phyloP scores from a whole-genome alignment of 35 echinoderm and acorn worm species.

The Amphiura filiformis region DNA sequence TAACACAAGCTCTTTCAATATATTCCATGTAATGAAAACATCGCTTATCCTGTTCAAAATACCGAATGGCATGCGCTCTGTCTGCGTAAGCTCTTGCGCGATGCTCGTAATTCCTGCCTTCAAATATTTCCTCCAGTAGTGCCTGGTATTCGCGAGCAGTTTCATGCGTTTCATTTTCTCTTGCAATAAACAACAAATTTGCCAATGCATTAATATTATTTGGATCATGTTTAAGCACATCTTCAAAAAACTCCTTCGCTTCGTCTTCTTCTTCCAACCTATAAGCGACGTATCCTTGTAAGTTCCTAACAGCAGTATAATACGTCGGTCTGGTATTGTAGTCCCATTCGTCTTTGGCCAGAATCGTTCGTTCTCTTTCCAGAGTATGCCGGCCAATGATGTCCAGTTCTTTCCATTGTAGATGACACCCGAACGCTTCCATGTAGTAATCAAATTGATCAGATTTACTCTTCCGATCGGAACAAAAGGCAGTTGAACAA shows the following conservation, averaged over 20 bases:
- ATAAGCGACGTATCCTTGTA: conserved; percentile 64
- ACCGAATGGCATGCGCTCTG: conserved; percentile 59
- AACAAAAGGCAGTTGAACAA: too few species aligned
- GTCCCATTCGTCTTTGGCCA: conserved; percentile 36
- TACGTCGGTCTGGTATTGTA: conserved; percentile 44
- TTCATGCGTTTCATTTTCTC: not conserved
- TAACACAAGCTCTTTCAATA: conserved; percentile 50
- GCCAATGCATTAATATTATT: conserved; percentile 60
- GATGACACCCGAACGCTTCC: conserved; percentile 57
- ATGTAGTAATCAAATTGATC: not conserved
- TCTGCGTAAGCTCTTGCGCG: conserved; percentile 60
- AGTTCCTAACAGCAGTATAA: conserved; percentile 45
- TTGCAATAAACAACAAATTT: conserved; percentile 22
- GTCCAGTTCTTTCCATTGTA: conserved; percentile 63
- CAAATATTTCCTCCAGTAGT: conserved; percentile 19
- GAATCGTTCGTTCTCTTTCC: not conserved
- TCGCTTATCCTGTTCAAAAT: conserved; percentile 76
- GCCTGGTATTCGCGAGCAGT: not conserved
- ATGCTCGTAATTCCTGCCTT: conserved; percentile 27
- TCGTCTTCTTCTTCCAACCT: conserved; percentile 42
- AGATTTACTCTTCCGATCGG: too few species aligned
- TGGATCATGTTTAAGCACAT: conserved; percentile 45
- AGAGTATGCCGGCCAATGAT: conserved; percentile 27
- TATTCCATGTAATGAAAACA: conserved; percentile 78
- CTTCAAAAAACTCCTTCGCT: conserved; percentile 34